Base-by-base conservation (phyloP, 92 coral and sea anemone genomes). In the Parazoanthus swiftii region DNA sequence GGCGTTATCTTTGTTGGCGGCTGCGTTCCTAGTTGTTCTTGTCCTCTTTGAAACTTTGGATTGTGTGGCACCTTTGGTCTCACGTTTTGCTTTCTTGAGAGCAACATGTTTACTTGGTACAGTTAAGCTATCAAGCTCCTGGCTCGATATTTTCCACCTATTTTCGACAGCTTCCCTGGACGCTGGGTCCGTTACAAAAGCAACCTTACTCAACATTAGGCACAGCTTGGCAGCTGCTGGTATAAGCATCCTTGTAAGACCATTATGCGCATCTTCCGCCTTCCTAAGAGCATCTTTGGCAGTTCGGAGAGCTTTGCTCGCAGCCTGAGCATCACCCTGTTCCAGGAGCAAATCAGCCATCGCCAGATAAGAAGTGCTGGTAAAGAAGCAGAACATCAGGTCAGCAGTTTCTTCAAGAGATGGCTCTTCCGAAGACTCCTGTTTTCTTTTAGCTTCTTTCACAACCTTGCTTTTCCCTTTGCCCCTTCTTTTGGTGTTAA, bases 301-400 rank as follows among this genome's bases (percentile, higher is more conserved):
- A 66, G 81, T 83, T 71, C 86, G 71, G 20, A 93, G 83, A 16
- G 91, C 92, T 71, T 90, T 88, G 74, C 74, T 76, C 54, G 96
- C 98, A 56, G 88, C 86, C 68, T 80, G 87, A 76, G 76, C 68
- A 35, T 91, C 91, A 29, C 91, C 90, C 7, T 70, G 86, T n/a
- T 80, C 89, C 42, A 95, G 79, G 15, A 90, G 85, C 77, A 91
- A 48, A 50, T 91, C 88, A 51, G 92, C 92, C 85, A 89, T 93
- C 50, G 89, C 77, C 50, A 88, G 86, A 66, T 86, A 76, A 68
- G 91, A 56, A 58, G 88, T 77, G 58, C 86, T 74, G 50, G 76
- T 75, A 80, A 89, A 86, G 13, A 26, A 81, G 87, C 95, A 80
- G 80, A 88, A 91, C 94, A 95, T 91, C 37, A 88, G 42, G n/a